Evolutionary conservation across 2,797 vertebrate species (phyloP).

Genomic region (Atherinosoma microstoma): DNA sequence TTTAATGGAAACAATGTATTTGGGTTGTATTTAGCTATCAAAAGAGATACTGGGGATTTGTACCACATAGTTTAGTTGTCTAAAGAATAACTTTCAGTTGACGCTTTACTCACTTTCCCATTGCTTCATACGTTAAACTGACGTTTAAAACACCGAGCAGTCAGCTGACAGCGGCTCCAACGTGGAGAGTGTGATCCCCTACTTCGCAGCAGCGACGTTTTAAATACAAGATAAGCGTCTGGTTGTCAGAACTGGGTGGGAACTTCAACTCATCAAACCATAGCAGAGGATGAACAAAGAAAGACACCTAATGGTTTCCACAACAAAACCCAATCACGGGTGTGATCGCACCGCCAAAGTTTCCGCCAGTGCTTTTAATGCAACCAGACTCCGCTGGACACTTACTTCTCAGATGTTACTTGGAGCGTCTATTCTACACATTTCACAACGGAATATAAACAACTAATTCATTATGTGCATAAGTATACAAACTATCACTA

Average conservation of each 20-base stretch:
- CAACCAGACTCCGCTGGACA: constrained; percentile 47
- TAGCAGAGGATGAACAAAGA: constrained; percentile 12
- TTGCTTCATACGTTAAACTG: constrained; percentile 11
- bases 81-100: background rate
- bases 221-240: constrained; percentile 14
- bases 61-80: background rate
- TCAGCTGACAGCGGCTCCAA: constrained; percentile 74
- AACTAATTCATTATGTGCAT: background rate
- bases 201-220: constrained; percentile 38
- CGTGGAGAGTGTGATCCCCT: constrained; percentile 31
- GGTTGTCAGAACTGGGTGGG: constrained; percentile 18
- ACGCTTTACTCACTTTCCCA: background rate
- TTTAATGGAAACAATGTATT: background rate
- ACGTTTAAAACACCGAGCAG: constrained; percentile 55
- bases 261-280: constrained; percentile 26
- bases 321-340: constrained; percentile 34
- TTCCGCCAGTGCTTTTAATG: constrained; percentile 55
- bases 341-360: constrained; percentile 64
- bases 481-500: background rate
- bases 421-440: background rate
- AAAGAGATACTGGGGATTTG: background rate
- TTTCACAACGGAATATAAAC: constrained; percentile 16
- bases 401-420: background rate
- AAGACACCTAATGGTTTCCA: constrained; percentile 49
- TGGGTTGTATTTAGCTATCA: background rate